Evolutionary conservation across 30 jellyfish, hydroid and myxozoan genomes (phyloP).

Genomic region (Cassiopea andromeda): DNA sequence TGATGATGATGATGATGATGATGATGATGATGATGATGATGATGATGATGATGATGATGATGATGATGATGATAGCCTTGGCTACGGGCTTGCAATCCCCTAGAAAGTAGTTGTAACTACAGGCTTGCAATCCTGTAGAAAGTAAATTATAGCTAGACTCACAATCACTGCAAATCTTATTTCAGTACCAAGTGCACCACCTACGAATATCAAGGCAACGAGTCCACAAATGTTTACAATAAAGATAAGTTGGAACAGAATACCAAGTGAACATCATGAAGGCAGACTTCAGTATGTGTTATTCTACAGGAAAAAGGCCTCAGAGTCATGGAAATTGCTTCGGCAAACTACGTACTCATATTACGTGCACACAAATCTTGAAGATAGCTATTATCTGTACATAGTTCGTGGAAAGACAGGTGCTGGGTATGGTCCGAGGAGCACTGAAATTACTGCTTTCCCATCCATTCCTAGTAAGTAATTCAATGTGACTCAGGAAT

Average conservation of each 20-base stretch:
- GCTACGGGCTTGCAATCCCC: no score
- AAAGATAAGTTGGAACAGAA: background rate
- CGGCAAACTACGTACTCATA: background rate
- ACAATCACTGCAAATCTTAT: background rate
- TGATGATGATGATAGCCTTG: no score
- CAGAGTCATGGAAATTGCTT: background rate
- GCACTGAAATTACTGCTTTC: background rate
- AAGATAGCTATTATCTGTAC: background rate
- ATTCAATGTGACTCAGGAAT: background rate
- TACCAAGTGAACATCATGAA: background rate
- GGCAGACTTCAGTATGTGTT: background rate
- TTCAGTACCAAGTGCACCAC: constrained; percentile 7
- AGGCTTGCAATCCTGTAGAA: no score
- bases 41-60: no score
- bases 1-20: no score
- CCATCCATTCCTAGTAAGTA: background rate
- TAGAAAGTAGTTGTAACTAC: no score
- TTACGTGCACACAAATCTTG: background rate
- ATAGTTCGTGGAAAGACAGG: background rate
- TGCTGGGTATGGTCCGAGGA: constrained; percentile 2
- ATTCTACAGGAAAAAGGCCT: background rate
- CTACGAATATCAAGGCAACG: background rate
- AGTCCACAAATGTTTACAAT: background rate
- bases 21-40: no score
- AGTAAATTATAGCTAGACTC: no score